Conservation (phyloP, 1,140 invertebrate species). For the Phymastichus coffea region DNA sequence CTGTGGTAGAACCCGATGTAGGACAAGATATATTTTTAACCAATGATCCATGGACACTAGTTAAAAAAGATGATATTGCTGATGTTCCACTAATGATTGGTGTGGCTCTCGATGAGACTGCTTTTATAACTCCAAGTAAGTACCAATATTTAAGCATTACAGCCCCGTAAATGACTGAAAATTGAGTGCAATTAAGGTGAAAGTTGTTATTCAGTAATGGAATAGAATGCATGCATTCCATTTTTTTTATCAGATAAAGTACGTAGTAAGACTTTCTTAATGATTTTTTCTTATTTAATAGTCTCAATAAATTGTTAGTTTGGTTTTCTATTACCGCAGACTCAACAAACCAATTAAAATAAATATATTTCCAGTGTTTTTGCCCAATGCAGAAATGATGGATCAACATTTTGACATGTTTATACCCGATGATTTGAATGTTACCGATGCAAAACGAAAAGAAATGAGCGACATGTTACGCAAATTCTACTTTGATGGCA, state of each 20-base stretch:
- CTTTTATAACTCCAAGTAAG: slow-evolving; percentile 38
- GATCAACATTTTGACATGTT: slow-evolving; percentile 61
- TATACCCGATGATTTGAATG: slow-evolving; percentile 62
- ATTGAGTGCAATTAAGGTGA: too few relatives aligned
- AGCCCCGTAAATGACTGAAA: too few relatives aligned
- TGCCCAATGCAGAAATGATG: slow-evolving; percentile 43
- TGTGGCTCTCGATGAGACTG: slow-evolving; percentile 61
- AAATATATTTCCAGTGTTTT: slow-evolving; percentile 32
- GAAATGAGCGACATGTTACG: slow-evolving; percentile 57
- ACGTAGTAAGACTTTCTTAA: too few relatives aligned
- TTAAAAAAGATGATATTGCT: slow-evolving; percentile 55
- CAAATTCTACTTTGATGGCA: slow-evolving; percentile 62
- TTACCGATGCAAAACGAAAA: slow-evolving; percentile 46
- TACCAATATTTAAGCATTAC: slow-evolving; percentile 1
- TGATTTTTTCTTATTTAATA: too few relatives aligned
- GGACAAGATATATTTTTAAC: slow-evolving; percentile 64
- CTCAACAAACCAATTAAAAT: too few relatives aligned
- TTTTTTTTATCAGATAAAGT: too few relatives aligned
- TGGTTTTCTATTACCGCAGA: too few relatives aligned
- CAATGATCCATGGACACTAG: slow-evolving; percentile 56
- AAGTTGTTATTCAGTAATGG: too few relatives aligned
- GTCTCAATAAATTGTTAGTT: too few relatives aligned
- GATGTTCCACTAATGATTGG: slow-evolving; percentile 68
- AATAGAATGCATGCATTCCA: too few relatives aligned
- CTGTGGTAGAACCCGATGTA: slow-evolving; percentile 62